These are phyloP conservation scores for Leptodactylus fallax DNA, from an alignment of 2,797 vertebrate species.

Conservation along the genomic window DNA sequence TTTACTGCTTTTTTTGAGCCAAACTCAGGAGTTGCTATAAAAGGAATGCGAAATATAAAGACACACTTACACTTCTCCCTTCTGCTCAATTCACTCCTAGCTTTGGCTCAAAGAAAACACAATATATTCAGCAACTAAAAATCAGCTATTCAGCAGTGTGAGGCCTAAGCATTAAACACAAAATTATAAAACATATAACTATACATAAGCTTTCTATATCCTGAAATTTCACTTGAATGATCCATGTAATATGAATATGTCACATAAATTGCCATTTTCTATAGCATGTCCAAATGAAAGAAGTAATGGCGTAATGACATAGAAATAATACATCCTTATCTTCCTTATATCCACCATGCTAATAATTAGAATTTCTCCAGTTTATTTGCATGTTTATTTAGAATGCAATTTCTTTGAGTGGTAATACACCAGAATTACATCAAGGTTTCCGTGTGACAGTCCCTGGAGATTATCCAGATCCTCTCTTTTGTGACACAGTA, in stretches of 20 bases:
- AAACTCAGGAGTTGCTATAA: too few relatives aligned
- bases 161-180: too few relatives aligned
- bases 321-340: background rate
- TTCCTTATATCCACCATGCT: background rate
- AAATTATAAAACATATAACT: background rate
- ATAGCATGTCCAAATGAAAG: background rate
- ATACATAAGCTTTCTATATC: background rate
- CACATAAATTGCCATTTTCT: slow-evolving; percentile 13
- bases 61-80: too few relatives aligned
- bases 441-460: slow-evolving; percentile 19
- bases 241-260: background rate
- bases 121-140: too few relatives aligned
- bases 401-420: slow-evolving; percentile 29
- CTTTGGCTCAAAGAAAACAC: too few relatives aligned
- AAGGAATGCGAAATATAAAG: too few relatives aligned
- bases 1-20: too few relatives aligned
- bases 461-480: slow-evolving; percentile 28
- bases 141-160: too few relatives aligned
- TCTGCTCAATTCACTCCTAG: too few relatives aligned
- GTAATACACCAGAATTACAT: slow-evolving; percentile 45
- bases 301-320: background rate
- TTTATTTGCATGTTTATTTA: slow-evolving; percentile 46
- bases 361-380: slow-evolving; percentile 24
- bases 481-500: slow-evolving; percentile 30
- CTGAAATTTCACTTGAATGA: background rate